A percentile compares a stretch with the other conserved stretches of the same genome.
Evolutionary conservation across 2,888 invertebrate genomes (phyloP).

Genomic region (Priocnemis perturbator): DNA sequence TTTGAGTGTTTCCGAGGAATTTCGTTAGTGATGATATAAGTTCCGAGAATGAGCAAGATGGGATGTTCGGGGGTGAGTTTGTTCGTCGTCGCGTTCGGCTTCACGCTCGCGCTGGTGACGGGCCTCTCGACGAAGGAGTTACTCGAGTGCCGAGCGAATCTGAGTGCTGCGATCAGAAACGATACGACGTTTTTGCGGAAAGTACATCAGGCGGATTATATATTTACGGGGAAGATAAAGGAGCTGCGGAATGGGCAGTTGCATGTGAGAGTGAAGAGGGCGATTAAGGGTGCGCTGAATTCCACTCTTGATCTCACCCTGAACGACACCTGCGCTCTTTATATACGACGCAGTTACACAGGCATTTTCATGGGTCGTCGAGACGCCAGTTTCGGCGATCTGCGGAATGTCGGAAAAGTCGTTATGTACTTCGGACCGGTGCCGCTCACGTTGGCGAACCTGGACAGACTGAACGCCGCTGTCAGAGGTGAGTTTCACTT

Average conservation of each 20-base stretch:
- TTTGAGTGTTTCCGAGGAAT: background rate
- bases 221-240: slow-evolving; percentile 72
- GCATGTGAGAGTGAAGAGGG: slow-evolving; percentile 67
- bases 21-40: background rate
- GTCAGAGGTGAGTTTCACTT: slow-evolving; percentile 67
- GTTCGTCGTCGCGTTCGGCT: slow-evolving; percentile 42
- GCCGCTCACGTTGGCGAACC: slow-evolving; percentile 72
- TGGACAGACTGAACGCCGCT: slow-evolving; percentile 73
- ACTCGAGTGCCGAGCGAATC: slow-evolving; percentile 68
- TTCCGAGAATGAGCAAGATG: slow-evolving; percentile 3
- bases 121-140: slow-evolving; percentile 66
- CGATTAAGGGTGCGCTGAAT: slow-evolving; percentile 68
- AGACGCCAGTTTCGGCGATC: slow-evolving; percentile 32
- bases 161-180: slow-evolving; percentile 66
- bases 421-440: slow-evolving; percentile 72
- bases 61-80: slow-evolving; percentile 29
- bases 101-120: slow-evolving; percentile 34
- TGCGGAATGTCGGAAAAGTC: slow-evolving; percentile 49
- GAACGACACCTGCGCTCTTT: slow-evolving; percentile 68
- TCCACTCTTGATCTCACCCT: slow-evolving; percentile 61
- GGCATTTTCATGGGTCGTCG: slow-evolving; percentile 70
- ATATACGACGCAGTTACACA: slow-evolving; percentile 69
- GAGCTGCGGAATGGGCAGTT: slow-evolving; percentile 59
- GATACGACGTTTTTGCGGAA: slow-evolving; percentile 64
- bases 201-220: slow-evolving; percentile 66